A percentile compares a stretch with the other conserved stretches of the same genome.
These are phyloP conservation scores for Macrotis lagotis DNA, from an alignment of 2,113 vertebrate genomes.

Conservation along the genomic window DNA sequence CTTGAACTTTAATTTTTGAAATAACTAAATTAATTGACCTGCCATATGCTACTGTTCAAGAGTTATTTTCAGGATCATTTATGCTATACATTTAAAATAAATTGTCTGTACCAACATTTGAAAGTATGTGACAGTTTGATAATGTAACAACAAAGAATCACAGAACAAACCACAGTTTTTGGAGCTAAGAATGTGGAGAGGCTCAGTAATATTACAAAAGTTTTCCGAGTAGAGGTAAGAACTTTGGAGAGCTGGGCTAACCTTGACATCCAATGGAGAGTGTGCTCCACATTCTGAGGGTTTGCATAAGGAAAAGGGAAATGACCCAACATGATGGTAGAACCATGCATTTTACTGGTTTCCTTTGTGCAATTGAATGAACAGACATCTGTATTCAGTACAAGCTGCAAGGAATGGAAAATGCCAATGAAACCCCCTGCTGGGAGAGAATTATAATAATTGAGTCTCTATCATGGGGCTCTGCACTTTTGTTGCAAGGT, in stretches of 20 bases:
- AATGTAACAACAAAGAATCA: constrained; percentile 42
- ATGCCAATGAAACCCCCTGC: not conserved
- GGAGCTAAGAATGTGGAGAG: constrained; percentile 16
- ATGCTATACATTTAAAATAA: not conserved
- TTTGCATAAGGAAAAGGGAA: not conserved
- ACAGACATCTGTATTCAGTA: constrained; percentile 12
- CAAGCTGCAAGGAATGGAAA: not conserved
- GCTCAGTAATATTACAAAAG: constrained; percentile 2
- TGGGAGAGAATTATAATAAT: constrained; percentile 21
- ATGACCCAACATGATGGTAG: not conserved
- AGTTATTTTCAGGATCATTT: constrained; percentile 43
- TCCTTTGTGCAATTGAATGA: not conserved
- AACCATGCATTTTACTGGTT: not conserved
- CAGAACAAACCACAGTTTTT: not conserved
- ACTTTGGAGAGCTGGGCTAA: not conserved
- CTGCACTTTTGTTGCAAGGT: constrained; percentile 18
- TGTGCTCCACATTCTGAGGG: constrained; percentile 2
- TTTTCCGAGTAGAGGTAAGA: not conserved
- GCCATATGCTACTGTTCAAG: not conserved
- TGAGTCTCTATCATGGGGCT: not conserved
- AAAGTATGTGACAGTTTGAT: constrained; percentile 32
- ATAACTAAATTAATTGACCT: constrained; percentile 23
- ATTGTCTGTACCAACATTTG: constrained; percentile 36
- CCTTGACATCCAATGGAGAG: not conserved
- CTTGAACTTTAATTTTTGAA: constrained; percentile 16